Conservation (phyloP, 2,797 vertebrate species). For the Enteromius thamalakanensis region DNA sequence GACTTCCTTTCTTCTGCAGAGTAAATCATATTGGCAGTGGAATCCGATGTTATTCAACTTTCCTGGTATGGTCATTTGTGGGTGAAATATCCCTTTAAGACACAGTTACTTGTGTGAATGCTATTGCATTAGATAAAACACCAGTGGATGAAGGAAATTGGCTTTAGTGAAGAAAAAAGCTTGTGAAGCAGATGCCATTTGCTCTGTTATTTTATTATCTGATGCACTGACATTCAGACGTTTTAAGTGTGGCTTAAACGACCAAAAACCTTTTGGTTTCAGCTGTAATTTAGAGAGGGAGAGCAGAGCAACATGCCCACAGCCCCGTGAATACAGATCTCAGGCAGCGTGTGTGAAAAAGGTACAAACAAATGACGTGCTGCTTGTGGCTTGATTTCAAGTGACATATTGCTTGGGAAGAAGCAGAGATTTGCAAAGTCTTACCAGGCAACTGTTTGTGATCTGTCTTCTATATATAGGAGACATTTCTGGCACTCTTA, state of each 20-base stretch:
- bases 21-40: background rate
- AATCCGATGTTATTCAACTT: background rate
- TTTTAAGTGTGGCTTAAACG: background rate
- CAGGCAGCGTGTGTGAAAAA: background rate
- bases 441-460: slow-evolving; percentile 3
- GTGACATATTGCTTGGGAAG: slow-evolving; percentile 18
- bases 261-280: background rate
- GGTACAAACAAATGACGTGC: background rate
- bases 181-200: background rate
- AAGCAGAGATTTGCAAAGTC: background rate
- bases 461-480: slow-evolving; percentile 14
- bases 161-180: background rate
- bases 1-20: background rate
- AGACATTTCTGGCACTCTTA: background rate
- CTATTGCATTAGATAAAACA: background rate
- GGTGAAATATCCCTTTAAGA: background rate
- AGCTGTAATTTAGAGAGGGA: background rate
- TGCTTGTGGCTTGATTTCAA: slow-evolving; percentile 8
- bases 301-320: background rate
- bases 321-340: background rate
- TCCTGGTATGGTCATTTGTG: background rate
- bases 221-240: background rate
- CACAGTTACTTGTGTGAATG: background rate
- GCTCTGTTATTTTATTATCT: slow-evolving; percentile 20
- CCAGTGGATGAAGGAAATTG: background rate